A percentile compares a stretch with the other conserved stretches of the same genome.
phyloP scores from a whole-genome alignment of 2,888 invertebrate genomes.

The Muschampia plurimacula region DNA sequence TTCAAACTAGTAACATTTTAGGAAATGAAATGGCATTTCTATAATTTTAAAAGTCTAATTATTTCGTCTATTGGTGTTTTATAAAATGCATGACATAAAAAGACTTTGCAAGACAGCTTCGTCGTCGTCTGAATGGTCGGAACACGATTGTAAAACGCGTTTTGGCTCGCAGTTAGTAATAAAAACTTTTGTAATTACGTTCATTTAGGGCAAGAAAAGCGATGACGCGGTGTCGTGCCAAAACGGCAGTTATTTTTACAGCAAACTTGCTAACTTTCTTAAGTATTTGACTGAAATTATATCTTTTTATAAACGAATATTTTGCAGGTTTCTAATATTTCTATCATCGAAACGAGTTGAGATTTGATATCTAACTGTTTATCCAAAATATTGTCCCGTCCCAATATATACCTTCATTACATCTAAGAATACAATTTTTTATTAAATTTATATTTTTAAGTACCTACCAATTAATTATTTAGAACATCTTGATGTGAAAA shows the following conservation, averaged over 20 bases:
- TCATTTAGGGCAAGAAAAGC: constrained; percentile 79
- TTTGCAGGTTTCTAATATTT: background rate
- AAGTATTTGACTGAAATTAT: constrained; percentile 4
- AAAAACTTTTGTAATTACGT: constrained; percentile 85
- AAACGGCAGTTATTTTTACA: constrained; percentile 79
- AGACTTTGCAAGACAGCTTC: constrained; percentile 52
- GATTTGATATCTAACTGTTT: too few relatives aligned
- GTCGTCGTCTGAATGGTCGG: constrained; percentile 52
- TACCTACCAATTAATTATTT: too few relatives aligned
- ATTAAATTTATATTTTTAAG: too few relatives aligned
- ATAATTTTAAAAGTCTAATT: background rate
- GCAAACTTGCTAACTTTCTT: constrained; percentile 54
- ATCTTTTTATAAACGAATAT: background rate
- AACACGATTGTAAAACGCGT: constrained; percentile 65
- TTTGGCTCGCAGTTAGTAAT: constrained; percentile 80
- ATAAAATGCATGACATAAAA: constrained; percentile 55
- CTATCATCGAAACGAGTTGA: background rate
- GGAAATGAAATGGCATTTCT: too few relatives aligned
- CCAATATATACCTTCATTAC: too few relatives aligned
- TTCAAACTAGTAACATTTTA: too few relatives aligned
- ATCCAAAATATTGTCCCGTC: too few relatives aligned
- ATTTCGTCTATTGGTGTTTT: constrained; percentile 46
- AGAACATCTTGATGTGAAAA: too few relatives aligned
- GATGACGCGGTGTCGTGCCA: constrained; percentile 82
- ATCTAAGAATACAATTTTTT: too few relatives aligned